Percentiles rank a stretch among this genome's conserved stretches.
phyloP scores from a whole-genome alignment of 2,113 vertebrate genomes.

The rabbit (Oryctolagus cuniculus) region DNA sequence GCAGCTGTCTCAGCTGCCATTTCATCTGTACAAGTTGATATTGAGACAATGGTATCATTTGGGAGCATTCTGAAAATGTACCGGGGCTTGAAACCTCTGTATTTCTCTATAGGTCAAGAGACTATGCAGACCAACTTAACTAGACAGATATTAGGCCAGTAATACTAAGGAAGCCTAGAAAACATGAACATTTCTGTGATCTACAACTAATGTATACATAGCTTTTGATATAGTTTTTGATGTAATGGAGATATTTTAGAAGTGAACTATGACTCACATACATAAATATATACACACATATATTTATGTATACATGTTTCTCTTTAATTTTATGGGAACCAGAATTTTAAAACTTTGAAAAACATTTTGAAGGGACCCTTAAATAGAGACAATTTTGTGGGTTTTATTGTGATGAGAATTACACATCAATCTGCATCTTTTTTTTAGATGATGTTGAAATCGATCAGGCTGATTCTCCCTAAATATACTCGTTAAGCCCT shows the following conservation, averaged over 20 bases:
- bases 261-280: neutral
- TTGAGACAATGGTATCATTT: neutral
- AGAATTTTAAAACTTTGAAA: constrained; percentile 23
- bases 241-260: constrained; percentile 2
- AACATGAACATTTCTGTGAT: neutral
- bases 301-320: neutral
- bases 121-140: neutral
- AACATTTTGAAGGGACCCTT: neutral
- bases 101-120: neutral
- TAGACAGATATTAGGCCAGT: neutral
- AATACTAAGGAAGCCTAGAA: neutral
- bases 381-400: neutral
- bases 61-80: constrained; percentile 1
- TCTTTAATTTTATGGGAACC: neutral
- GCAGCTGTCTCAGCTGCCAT: constrained; percentile 39
- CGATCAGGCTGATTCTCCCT: neutral
- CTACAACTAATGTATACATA: neutral
- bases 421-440: constrained; percentile 5
- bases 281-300: neutral
- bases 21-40: constrained; percentile 28
- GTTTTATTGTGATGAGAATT: constrained; percentile 33
- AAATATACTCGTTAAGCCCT: constrained; percentile 9
- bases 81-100: neutral
- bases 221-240: neutral
- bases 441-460: constrained; percentile 7